Conservation (phyloP, 2,113 vertebrate genomes). For the zebrafish (Danio rerio) region GRCz12tu NC_133177.1:47930001-47930500, state of each 20-base stretch:
- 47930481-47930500: background rate
- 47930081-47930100: background rate
- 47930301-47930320: no score
- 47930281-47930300: no score
- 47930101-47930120: no score
- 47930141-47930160: slow-evolving; percentile 72
- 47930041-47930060: slow-evolving; percentile 78
- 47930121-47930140: slow-evolving; percentile 78
- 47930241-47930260: slow-evolving; percentile 74
- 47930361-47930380: no score
- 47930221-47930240: slow-evolving; percentile 85
- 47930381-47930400: no score
- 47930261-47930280: background rate
- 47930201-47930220: slow-evolving; percentile 82
- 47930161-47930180: slow-evolving; percentile 86
- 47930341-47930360: no score
- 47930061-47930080: background rate
- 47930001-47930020: slow-evolving; percentile 85
- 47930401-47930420: no score
- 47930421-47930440: background rate
- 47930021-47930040: slow-evolving; percentile 79
- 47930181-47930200: slow-evolving; percentile 83
- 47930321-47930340: no score
- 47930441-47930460: slow-evolving; percentile 13
- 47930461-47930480: background rate